Evolutionary conservation across 2,113 vertebrate species (phyloP), one percentile per base, ranked within the genome.

Genomic region (Calidris pugnax): DNA sequence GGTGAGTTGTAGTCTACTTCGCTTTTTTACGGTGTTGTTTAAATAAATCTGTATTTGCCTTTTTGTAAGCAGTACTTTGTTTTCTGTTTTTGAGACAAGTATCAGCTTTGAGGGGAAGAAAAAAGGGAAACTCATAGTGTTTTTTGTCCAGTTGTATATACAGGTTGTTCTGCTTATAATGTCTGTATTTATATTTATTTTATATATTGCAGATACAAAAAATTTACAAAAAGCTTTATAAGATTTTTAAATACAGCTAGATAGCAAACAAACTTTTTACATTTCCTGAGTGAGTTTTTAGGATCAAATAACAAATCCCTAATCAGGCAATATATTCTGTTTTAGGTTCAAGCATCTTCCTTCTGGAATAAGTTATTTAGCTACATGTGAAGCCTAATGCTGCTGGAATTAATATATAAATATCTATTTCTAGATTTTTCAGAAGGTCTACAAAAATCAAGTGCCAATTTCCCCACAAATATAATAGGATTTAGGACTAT

Each of bases 51-150:
- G 5, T 72, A 10, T 91, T 90, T 68, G 17, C 24, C 4, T 60
- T 80, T 85, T 60, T 87, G 33, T 64, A 53, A 78, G 45, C 27
- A 56, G 14, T 63, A 35, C 9, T 88, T 91, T 47, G 28, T 72
- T 64, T 66, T 88, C 73, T 90, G 33, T 3, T 81, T 84, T 89
- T 83, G 45, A 75, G 73, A 77, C 32, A 51, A 88, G 13, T 48
- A 85, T 69, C 50, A 28, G 2, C 47, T 78, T 50, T 53, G 35
- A 0, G 3, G 11, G 5, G 2, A 9, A 4, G 2, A 1, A 43
- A 14, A 50, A 72, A 43, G 15, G 28, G 39, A 91, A 26, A 16
- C 7, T 48, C 7, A 0, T 63, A 27, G 23, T 89, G 30, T 3
- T 2, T 62, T 78, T 62, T 14, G 9, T 68, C 45, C 72, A 27